These are phyloP conservation scores for Drosophila kepulauana DNA, from an alignment of 1,140 invertebrate species.

Conservation along the genomic window DNA sequence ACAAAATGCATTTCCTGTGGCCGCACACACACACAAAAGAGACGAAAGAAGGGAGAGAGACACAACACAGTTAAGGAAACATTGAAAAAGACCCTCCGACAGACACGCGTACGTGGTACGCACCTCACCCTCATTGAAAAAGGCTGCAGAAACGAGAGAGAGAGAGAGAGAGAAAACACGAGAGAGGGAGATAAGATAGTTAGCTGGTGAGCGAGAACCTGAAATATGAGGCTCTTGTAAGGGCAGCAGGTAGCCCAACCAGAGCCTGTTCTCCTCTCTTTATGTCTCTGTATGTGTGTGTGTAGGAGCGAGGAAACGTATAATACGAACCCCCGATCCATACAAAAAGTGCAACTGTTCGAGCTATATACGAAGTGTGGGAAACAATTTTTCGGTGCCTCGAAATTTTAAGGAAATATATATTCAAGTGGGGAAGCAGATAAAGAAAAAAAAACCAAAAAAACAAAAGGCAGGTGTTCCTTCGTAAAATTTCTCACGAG, in stretches of 20 bases:
- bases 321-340: slow-evolving; percentile 51
- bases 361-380: slow-evolving; percentile 71
- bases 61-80: slow-evolving; percentile 38
- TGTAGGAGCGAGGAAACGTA: slow-evolving; percentile 72
- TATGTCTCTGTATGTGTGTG: background rate
- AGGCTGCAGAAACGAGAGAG: slow-evolving; percentile 21
- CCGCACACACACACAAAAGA: slow-evolving; percentile 31
- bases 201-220: slow-evolving; percentile 63
- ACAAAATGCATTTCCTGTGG: slow-evolving; percentile 81
- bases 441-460: slow-evolving; percentile 30
- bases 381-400: slow-evolving; percentile 82
- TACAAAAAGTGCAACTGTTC: slow-evolving; percentile 76
- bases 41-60: slow-evolving; percentile 44
- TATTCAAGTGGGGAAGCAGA: slow-evolving; percentile 70
- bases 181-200: slow-evolving; percentile 42
- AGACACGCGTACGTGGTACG: slow-evolving; percentile 68
- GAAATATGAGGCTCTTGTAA: slow-evolving; percentile 66
- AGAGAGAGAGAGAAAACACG: slow-evolving; percentile 25
- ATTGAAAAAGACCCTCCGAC: slow-evolving; percentile 55
- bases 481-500: slow-evolving; percentile 84
- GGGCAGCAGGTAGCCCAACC: slow-evolving; percentile 62
- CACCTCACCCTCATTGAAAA: slow-evolving; percentile 64
- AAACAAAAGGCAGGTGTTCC: slow-evolving; percentile 82
- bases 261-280: slow-evolving; percentile 29
- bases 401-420: slow-evolving; percentile 81